Evolutionary conservation across 64 coral and sea anemone genomes (phyloP).

Genomic region (Cladopsammia gracilis): DNA sequence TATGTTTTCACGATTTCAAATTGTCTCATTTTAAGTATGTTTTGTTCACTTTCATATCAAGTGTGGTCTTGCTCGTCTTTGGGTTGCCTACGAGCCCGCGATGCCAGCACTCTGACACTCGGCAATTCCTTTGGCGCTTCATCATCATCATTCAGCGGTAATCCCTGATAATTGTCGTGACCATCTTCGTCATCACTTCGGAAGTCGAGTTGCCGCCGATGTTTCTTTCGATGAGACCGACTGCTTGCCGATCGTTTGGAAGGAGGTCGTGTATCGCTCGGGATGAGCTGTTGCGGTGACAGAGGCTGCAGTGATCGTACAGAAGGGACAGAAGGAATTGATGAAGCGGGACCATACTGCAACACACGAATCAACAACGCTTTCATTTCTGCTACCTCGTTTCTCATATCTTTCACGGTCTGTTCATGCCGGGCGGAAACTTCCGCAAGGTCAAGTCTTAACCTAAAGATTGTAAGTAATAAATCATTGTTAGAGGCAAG

Average conservation of each 20-base stretch:
- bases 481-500: background rate
- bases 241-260: constrained; percentile 13
- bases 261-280: constrained; percentile 23
- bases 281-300: background rate
- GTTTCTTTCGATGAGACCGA: constrained; percentile 71
- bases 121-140: constrained; percentile 22
- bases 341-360: constrained; percentile 5
- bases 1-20: background rate
- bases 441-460: constrained; percentile 57
- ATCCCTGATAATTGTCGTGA: constrained; percentile 66
- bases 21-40: background rate
- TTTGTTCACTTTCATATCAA: background rate
- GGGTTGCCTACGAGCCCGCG: constrained; percentile 1
- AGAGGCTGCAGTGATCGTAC: constrained; percentile 37
- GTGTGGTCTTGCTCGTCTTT: background rate
- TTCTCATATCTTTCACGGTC: constrained; percentile 73
- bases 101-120: constrained; percentile 58
- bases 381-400: constrained; percentile 83
- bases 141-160: constrained; percentile 37
- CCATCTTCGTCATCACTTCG: constrained; percentile 70
- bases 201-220: constrained; percentile 26
- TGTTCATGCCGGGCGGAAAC: constrained; percentile 67
- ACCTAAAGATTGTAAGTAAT: constrained; percentile 15
- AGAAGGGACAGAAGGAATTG: constrained; percentile 20
- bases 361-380: constrained; percentile 61